Conservation (phyloP, 2,113 vertebrate species). For the Shinisaurus crocodilurus region DNA sequence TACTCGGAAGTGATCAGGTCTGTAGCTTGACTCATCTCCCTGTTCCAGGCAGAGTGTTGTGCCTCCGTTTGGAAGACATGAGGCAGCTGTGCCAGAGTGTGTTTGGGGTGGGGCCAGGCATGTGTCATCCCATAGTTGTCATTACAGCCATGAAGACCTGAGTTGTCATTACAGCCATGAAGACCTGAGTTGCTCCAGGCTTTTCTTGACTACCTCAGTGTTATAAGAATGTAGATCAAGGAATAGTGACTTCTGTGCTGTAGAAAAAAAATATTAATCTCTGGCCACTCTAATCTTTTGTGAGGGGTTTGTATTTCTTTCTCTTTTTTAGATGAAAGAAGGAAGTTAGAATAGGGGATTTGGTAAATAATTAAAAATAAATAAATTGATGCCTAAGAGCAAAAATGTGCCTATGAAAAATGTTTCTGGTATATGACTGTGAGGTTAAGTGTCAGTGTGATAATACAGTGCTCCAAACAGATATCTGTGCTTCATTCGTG, state of each 20-base stretch:
- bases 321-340: conserved; percentile 36
- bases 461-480: not conserved
- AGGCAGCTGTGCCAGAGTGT: too few relatives aligned
- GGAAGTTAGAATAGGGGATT: conserved; percentile 29
- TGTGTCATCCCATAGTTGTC: too few relatives aligned
- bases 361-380: conserved; percentile 20
- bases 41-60: too few relatives aligned
- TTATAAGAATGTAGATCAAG: conserved; percentile 64
- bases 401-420: conserved; percentile 30
- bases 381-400: conserved; percentile 37
- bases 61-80: too few relatives aligned
- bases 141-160: too few relatives aligned
- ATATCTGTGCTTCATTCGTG: conserved; percentile 22
- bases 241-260: conserved; percentile 8
- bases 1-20: not conserved
- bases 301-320: not conserved
- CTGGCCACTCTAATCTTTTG: not conserved
- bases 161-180: too few relatives aligned
- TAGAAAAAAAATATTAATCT: not conserved
- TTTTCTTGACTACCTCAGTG: conserved; percentile 43
- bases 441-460: conserved; percentile 46
- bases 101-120: too few relatives aligned
- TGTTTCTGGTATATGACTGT: conserved; percentile 23
- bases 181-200: too few relatives aligned
- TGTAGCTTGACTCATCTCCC: not conserved